A percentile compares a stretch with the other conserved stretches of the same genome.
These are phyloP conservation scores for Chrysotoxum bicinctum DNA, from an alignment of 2,888 invertebrate genomes.

Conservation along the genomic window DNA sequence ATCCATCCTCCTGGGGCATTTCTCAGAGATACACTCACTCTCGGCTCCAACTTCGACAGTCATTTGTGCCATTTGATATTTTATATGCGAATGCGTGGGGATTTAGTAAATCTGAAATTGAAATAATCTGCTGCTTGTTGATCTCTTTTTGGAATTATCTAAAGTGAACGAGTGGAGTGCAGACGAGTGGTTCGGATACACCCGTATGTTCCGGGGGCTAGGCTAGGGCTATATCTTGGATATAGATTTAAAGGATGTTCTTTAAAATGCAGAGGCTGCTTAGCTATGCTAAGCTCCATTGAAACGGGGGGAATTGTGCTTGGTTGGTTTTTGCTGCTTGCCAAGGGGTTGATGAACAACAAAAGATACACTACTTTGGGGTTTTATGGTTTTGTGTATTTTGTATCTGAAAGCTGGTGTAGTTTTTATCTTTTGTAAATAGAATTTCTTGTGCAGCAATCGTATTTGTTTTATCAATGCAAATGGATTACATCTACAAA, in stretches of 20 bases:
- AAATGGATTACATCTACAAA: background rate
- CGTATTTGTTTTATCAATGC: background rate
- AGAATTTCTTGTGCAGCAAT: background rate
- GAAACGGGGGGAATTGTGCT: background rate
- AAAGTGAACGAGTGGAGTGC: slow-evolving; percentile 5
- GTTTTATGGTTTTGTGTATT: background rate
- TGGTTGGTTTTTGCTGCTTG: background rate
- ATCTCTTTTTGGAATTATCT: slow-evolving; percentile 27
- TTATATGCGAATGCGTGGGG: slow-evolving; percentile 27
- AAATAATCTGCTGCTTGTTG: slow-evolving; percentile 43
- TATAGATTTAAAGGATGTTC: slow-evolving; percentile 15
- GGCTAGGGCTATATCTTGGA: slow-evolving; percentile 1
- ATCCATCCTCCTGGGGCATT: background rate
- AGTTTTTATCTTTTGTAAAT: background rate
- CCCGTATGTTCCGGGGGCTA: too few species aligned
- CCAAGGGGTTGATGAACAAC: slow-evolving; percentile 26
- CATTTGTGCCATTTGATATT: slow-evolving; percentile 24
- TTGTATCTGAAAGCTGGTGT: background rate
- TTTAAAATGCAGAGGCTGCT: slow-evolving; percentile 1
- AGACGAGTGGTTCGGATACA: background rate
- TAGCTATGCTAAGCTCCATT: background rate
- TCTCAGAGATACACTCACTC: background rate
- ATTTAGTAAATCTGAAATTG: slow-evolving; percentile 38
- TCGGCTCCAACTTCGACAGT: slow-evolving; percentile 6
- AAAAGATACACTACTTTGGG: background rate